These are phyloP conservation scores for Zaprionus davidi DNA, from an alignment of 1,140 invertebrate species.

Conservation along the genomic window DNA sequence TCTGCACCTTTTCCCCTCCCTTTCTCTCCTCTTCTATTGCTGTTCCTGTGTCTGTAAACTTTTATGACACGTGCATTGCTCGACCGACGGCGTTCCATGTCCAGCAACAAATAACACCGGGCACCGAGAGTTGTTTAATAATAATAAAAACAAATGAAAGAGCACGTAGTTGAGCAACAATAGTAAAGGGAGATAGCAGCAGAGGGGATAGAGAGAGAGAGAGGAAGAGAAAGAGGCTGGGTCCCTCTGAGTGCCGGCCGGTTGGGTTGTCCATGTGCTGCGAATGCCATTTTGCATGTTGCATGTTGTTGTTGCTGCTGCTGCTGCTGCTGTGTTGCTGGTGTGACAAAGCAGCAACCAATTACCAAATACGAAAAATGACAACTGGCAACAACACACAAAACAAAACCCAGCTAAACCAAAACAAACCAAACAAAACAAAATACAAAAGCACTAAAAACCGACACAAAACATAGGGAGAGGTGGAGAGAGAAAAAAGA, in stretches of 20 bases:
- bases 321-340: constrained; percentile 29
- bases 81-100: constrained; percentile 29
- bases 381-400: constrained; percentile 70
- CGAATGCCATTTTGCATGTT: constrained; percentile 76
- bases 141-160: constrained; percentile 82
- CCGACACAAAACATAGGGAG: constrained; percentile 16
- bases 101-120: constrained; percentile 65
- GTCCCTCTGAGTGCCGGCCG: constrained; percentile 24
- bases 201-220: constrained; percentile 1
- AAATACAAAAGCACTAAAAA: constrained; percentile 22
- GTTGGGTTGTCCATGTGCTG: constrained; percentile 55
- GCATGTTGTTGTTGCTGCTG: constrained; percentile 50
- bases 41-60: constrained; percentile 68
- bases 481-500: constrained; percentile 6
- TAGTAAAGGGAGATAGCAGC: constrained; percentile 23
- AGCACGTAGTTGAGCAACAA: constrained; percentile 72
- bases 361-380: constrained; percentile 82
- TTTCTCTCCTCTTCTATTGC: neutral
- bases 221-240: constrained; percentile 7
- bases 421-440: constrained; percentile 32
- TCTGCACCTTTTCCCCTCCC: neutral
- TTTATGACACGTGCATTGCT: constrained; percentile 76
- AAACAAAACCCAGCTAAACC: constrained; percentile 29
- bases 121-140: constrained; percentile 77
- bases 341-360: constrained; percentile 80